These are phyloP conservation scores for Ochropacha duplaris DNA, from an alignment of 2,888 invertebrate genomes.

Conservation along the genomic window DNA sequence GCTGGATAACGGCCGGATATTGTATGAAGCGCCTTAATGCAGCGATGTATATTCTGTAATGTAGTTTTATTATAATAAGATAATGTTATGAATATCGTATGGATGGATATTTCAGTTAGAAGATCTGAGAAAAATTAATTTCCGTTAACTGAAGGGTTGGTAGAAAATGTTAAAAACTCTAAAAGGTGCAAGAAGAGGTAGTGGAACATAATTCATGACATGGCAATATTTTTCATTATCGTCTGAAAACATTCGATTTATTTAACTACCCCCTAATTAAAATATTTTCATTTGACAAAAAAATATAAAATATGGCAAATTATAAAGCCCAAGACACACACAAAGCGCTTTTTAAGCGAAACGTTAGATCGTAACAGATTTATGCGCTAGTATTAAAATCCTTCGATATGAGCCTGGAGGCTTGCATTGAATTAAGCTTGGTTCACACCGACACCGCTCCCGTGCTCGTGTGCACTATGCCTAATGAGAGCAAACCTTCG, in stretches of 20 bases:
- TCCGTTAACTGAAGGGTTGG: no score
- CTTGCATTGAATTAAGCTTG: conserved; percentile 22
- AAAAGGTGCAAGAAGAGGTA: no score
- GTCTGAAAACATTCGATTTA: no score
- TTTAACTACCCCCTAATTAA: no score
- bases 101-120: conserved; percentile 1
- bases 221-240: no score
- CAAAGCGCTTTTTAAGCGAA: neutral
- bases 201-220: no score
- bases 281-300: no score
- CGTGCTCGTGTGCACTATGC: conserved; percentile 46
- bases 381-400: conserved; percentile 17
- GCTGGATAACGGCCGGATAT: conserved; percentile 1
- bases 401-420: conserved; percentile 12
- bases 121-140: no score
- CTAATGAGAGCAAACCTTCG: conserved; percentile 41
- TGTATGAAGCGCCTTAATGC: neutral
- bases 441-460: conserved; percentile 17
- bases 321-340: neutral
- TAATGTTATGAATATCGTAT: conserved; percentile 10
- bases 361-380: neutral
- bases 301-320: no score
- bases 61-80: neutral
- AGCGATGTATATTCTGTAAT: neutral
- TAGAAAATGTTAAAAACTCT: no score